Conservation (phyloP, 2,113 vertebrate genomes). For the Poeciliopsis occidentalis region DNA sequence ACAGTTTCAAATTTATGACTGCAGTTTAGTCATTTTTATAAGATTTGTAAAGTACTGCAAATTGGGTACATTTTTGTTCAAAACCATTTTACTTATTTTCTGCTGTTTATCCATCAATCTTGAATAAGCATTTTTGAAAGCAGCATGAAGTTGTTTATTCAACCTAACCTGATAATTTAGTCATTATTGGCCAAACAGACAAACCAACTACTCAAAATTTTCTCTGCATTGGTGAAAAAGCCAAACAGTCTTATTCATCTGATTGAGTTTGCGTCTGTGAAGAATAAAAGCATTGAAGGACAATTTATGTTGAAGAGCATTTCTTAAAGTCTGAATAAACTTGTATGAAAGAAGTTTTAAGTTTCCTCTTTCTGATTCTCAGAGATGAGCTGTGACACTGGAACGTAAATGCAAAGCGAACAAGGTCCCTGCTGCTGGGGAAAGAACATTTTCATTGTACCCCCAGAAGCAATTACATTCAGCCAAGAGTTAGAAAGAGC, state of each 20-base stretch:
- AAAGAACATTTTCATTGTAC: slow-evolving; percentile 50
- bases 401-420: slow-evolving; percentile 30
- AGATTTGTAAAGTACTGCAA: neutral
- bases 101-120: too few species aligned
- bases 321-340: neutral
- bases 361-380: slow-evolving; percentile 16
- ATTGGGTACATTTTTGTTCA: neutral
- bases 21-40: too few species aligned
- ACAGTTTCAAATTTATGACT: too few species aligned
- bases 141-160: neutral
- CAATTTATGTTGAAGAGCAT: neutral
- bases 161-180: neutral
- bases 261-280: neutral
- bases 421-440: slow-evolving; percentile 38
- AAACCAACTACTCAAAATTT: neutral
- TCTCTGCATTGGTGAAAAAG: neutral
- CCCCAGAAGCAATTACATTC: slow-evolving; percentile 60
- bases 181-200: neutral
- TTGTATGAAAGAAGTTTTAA: slow-evolving; percentile 22
- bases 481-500: slow-evolving; percentile 42
- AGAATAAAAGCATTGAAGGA: neutral
- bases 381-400: slow-evolving; percentile 52
- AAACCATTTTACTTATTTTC: neutral
- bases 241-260: neutral
- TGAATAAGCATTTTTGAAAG: too few species aligned